Evolutionary conservation across 2,888 invertebrate species (phyloP).

Genomic region (Phengaris arion): DNA sequence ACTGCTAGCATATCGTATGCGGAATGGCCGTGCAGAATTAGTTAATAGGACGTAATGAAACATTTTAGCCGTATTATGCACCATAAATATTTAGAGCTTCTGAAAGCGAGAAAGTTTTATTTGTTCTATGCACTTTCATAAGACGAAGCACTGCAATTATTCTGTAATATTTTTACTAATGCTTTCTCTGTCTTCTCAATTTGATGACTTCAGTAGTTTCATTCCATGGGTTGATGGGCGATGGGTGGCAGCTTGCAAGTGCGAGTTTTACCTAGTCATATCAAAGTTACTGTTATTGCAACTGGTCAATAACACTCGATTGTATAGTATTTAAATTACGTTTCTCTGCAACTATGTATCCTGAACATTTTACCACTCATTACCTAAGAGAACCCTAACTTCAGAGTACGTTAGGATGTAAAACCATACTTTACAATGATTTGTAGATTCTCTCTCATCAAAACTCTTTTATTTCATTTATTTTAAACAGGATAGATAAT

Average conservation of each 20-base stretch:
- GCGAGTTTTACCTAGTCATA: neutral
- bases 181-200: neutral
- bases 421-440: no score
- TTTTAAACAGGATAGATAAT: neutral
- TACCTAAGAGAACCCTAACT: neutral
- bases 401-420: neutral
- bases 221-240: neutral
- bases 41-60: slow-evolving; percentile 10
- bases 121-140: slow-evolving; percentile 5
- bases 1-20: neutral
- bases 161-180: neutral
- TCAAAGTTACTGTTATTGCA: neutral
- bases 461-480: no score
- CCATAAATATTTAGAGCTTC: slow-evolving; percentile 3
- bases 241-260: neutral
- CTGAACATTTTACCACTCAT: neutral
- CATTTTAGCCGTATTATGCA: neutral
- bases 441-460: no score
- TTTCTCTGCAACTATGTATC: neutral
- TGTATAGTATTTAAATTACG: neutral
- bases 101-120: slow-evolving; percentile 13
- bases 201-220: neutral
- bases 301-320: neutral
- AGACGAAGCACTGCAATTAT: neutral
- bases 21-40: slow-evolving; percentile 2